Evolutionary conservation across 92 coral and sea anemone species (phyloP), one percentile per base, ranked within the genome.

Genomic region (Porites rus): DNA sequence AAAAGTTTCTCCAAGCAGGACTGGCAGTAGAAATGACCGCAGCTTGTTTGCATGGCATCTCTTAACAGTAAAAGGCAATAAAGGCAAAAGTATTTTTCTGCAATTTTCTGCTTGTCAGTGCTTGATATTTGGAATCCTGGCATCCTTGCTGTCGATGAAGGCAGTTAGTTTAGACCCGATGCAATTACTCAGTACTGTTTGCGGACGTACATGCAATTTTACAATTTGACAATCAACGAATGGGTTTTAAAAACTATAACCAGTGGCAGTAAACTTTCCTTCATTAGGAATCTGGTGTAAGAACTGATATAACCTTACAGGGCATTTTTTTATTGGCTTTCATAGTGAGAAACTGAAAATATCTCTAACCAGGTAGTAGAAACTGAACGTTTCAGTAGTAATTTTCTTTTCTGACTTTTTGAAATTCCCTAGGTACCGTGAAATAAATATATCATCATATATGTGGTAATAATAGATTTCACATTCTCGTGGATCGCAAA

Each of bases 11-110:
- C 90, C 43, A 85, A 16, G 16, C 93, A 90, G 9, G 82, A 79
- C 59, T 79, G 80, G 72, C 90, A 90, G 58, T 90, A 89, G 65
- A 89, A 89, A 51, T 89, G 92, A 14, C 92, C 92, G 73, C 89
- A 89, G 12, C 67, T 65, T 2, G 92, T 89, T 73, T 89, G 92
- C 65, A 80, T 64, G 0, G 92, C 92, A 78, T 84, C 86, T 74
- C 82, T 72, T 69, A 84, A 78, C 20, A 89, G 82, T 31, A 78
- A n/a, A 0, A 46, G 54, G 62, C 92, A 89, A 53, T 58, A 89
- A 31, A 66, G 74, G 69, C 92, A 89, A 20, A 77, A 43, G 79
- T 89, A 89, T 63, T 84, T 89, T 7, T 51, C 28, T 3, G 81
- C 73, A 18, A 89, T 7, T 10, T 17, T 65, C 46, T 89, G 81